Conservation (phyloP, 2,113 vertebrate genomes). For the human region DNA sequence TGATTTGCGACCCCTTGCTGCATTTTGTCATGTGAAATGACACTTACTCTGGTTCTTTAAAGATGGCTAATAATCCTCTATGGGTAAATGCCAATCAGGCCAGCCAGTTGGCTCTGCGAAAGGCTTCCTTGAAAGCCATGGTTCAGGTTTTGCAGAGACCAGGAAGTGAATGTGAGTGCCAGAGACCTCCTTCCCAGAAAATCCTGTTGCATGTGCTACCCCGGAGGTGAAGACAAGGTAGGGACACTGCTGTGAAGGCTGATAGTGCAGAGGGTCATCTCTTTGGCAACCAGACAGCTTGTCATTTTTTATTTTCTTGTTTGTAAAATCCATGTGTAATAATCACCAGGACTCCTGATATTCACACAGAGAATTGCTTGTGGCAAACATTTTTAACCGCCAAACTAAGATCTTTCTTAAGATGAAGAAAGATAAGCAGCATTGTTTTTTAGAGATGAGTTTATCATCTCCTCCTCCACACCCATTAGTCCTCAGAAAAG, state of each 20-base stretch:
- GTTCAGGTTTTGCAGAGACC: not conserved
- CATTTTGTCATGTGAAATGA: not conserved
- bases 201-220: not conserved
- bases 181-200: constrained; percentile 30
- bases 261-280: not conserved
- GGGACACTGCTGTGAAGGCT: not conserved
- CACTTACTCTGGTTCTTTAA: not conserved
- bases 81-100: constrained; percentile 33
- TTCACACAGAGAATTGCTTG: not conserved
- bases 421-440: not conserved
- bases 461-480: not conserved
- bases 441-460: not conserved
- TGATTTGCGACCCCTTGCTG: not conserved
- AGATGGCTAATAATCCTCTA: constrained; percentile 41
- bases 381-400: constrained; percentile 23
- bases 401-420: not conserved
- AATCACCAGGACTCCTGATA: not conserved
- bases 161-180: not conserved
- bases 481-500: not conserved
- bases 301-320: not conserved
- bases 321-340: constrained; percentile 25
- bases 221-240: not conserved
- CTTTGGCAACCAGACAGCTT: not conserved
- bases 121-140: constrained; percentile 51
- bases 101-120: constrained; percentile 58